phyloP scores from a whole-genome alignment of 2,113 vertebrate species.

The Platichthys stellatus region DNA sequence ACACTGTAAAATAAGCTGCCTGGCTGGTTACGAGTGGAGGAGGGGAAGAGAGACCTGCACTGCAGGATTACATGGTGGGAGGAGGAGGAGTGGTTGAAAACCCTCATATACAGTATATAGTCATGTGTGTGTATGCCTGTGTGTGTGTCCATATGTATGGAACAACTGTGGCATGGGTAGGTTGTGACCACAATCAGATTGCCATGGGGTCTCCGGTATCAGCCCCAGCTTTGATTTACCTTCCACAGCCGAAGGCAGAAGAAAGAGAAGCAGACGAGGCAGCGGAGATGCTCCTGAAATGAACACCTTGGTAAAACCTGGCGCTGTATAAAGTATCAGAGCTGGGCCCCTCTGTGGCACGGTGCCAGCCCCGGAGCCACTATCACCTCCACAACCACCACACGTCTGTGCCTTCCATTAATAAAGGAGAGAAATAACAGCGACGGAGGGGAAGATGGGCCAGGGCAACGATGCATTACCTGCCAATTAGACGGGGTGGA shows the following conservation, averaged over 20 bases:
- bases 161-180: conserved; percentile 47
- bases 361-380: conserved; percentile 67
- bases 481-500: conserved; percentile 78
- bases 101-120: conserved; percentile 4
- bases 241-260: conserved; percentile 52
- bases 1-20: conserved; percentile 57
- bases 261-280: conserved; percentile 57
- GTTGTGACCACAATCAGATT: conserved; percentile 61
- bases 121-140: background rate
- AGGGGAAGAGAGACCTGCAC: conserved; percentile 31
- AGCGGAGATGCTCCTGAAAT: conserved; percentile 79
- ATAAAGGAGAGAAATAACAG: conserved; percentile 28
- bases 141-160: conserved; percentile 34
- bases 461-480: conserved; percentile 78
- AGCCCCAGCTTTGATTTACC: conserved; percentile 77
- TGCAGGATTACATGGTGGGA: conserved; percentile 38
- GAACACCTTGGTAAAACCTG: conserved; percentile 85
- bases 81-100: conserved; percentile 22
- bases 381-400: conserved; percentile 26
- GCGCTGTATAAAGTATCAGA: conserved; percentile 81
- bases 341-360: conserved; percentile 74
- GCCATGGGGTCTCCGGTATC: conserved; percentile 66
- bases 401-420: conserved; percentile 63
- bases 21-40: conserved; percentile 38
- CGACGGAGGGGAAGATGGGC: conserved; percentile 57